These are phyloP conservation scores for Bombus superbus DNA, from an alignment of 1,140 invertebrate species.

Conservation along the genomic window DNA sequence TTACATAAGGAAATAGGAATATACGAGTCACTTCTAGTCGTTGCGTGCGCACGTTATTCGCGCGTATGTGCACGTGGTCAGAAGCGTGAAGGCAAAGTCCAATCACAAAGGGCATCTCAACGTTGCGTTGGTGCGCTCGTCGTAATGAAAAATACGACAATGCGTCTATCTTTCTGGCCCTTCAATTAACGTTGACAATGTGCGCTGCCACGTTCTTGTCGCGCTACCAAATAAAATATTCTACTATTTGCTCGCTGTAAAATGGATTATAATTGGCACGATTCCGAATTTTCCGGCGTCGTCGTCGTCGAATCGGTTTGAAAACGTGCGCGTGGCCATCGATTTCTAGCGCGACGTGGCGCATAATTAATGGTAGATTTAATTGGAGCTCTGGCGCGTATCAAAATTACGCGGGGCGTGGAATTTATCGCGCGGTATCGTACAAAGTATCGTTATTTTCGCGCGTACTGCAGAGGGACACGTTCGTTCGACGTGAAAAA, in stretches of 20 bases:
- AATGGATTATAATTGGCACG: conserved; percentile 34
- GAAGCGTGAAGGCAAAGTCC: conserved; percentile 40
- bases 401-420: conserved; percentile 22
- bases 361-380: conserved; percentile 37
- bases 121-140: not conserved
- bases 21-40: conserved; percentile 41
- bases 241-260: not conserved
- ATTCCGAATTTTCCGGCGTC: not conserved
- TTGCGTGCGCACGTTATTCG: not conserved
- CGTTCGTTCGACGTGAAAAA: conserved; percentile 5
- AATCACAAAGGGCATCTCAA: conserved; percentile 41
- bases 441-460: conserved; percentile 25
- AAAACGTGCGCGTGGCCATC: not conserved
- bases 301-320: conserved; percentile 22
- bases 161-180: not conserved
- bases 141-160: conserved; percentile 35
- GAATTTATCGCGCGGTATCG: conserved; percentile 20
- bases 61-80: not conserved
- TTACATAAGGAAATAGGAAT: not conserved
- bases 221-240: not conserved
- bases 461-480: not conserved
- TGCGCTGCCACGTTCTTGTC: not conserved
- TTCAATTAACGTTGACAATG: conserved; percentile 32
- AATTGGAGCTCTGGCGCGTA: conserved; percentile 14
- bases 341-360: not conserved